These are phyloP conservation scores for Eremobia ochroleuca DNA, from an alignment of 2,888 invertebrate genomes.

Conservation along the genomic window DNA sequence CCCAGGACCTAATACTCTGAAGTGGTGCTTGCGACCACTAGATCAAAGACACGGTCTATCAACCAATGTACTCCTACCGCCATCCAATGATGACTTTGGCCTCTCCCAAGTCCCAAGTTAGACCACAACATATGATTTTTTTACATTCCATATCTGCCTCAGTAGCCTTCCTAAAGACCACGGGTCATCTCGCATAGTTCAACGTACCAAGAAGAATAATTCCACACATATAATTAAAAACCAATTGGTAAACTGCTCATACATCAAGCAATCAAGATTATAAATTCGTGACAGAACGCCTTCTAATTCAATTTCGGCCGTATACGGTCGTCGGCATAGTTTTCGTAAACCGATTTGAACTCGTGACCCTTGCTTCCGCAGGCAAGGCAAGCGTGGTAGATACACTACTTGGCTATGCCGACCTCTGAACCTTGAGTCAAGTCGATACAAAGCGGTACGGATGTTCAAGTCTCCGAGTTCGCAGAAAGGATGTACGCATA, in stretches of 20 bases:
- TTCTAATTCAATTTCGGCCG: constrained; percentile 75
- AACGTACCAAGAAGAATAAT: constrained; percentile 42
- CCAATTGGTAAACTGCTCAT: constrained; percentile 59
- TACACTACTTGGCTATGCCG: constrained; percentile 62
- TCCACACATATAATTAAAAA: constrained; percentile 57
- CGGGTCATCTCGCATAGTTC: constrained; percentile 26
- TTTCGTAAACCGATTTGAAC: constrained; percentile 77
- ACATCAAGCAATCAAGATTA: constrained; percentile 61
- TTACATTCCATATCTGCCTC: background rate
- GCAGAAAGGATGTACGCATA: constrained; percentile 70
- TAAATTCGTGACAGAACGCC: constrained; percentile 66
- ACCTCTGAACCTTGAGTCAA: constrained; percentile 69
- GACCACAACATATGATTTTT: background rate
- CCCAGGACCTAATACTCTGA: too few species aligned
- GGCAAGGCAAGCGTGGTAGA: constrained; percentile 57
- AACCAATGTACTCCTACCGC: background rate
- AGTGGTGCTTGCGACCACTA: too few species aligned
- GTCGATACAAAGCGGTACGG: constrained; percentile 58
- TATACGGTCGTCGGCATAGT: constrained; percentile 72
- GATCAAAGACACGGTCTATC: too few species aligned
- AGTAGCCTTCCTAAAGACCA: background rate
- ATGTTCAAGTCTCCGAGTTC: constrained; percentile 64
- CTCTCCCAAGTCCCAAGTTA: background rate
- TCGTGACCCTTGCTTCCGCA: constrained; percentile 79
- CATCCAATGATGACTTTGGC: background rate